phyloP scores from a whole-genome alignment of 2,113 vertebrate species.

The Hypanus sabinus region DNA sequence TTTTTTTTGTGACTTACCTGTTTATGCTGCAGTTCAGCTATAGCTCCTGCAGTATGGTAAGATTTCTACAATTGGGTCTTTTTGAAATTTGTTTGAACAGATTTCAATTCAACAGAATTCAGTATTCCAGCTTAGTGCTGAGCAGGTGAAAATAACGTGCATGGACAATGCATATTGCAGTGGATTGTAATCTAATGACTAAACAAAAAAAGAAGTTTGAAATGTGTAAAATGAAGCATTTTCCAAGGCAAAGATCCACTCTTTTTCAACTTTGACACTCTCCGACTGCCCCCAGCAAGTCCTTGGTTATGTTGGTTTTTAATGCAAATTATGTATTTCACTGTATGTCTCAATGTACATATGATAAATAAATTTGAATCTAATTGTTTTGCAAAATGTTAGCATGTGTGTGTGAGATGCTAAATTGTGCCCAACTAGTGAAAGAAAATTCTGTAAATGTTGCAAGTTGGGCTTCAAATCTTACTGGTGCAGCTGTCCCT shows the following conservation, averaged over 20 bases:
- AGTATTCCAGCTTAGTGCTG: neutral
- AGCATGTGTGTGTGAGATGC: neutral
- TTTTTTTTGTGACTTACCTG: neutral
- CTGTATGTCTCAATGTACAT: no score
- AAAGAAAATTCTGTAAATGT: neutral
- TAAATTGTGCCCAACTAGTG: neutral
- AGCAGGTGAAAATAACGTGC: neutral
- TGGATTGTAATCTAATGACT: neutral
- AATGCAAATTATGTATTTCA: no score
- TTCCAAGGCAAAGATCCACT: neutral
- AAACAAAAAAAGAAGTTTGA: neutral
- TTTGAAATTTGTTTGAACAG: neutral
- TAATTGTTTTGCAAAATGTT: neutral
- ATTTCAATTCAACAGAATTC: neutral
- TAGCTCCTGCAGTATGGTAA: neutral
- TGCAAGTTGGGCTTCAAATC: neutral
- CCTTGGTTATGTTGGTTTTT: no score
- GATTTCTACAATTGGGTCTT: neutral
- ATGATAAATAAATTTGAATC: no score
- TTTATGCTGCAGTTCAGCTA: neutral
- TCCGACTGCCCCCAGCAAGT: no score
- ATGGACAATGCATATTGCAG: neutral
- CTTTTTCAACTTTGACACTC: neutral
- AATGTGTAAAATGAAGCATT: neutral
- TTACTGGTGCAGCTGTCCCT: neutral